Percentiles rank a stretch among this genome's conserved stretches.
Conservation (phyloP, 2,888 invertebrate genomes). For the Calliphora vomitoria region DNA sequence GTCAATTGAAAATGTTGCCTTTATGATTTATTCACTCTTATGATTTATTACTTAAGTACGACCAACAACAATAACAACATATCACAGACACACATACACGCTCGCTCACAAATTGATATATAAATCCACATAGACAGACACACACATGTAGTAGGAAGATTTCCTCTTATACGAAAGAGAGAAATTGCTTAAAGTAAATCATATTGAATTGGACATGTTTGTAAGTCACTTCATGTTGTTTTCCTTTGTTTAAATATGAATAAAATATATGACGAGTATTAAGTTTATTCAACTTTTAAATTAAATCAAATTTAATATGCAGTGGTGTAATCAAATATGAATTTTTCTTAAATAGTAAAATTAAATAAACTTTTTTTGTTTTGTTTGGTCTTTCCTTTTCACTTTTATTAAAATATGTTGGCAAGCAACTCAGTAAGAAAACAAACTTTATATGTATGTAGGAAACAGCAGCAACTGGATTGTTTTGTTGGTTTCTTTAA, state of each 20-base stretch:
- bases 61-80: slow-evolving; percentile 35
- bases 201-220: slow-evolving; percentile 39
- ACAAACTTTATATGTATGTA: background rate
- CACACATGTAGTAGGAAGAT: background rate
- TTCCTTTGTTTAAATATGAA: background rate
- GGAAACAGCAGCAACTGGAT: background rate
- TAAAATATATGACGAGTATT: slow-evolving; percentile 19
- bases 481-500: slow-evolving; percentile 45
- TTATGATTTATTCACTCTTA: slow-evolving; percentile 82
- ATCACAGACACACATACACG: slow-evolving; percentile 6
- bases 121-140: slow-evolving; percentile 12
- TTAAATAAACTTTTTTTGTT: slow-evolving; percentile 28
- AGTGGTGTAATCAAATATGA: slow-evolving; percentile 22
- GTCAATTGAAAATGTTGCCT: slow-evolving; percentile 75
- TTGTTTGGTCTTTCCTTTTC: slow-evolving; percentile 9
- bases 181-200: slow-evolving; percentile 51
- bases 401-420: slow-evolving; percentile 34
- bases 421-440: background rate
- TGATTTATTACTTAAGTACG: slow-evolving; percentile 79
- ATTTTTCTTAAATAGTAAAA: slow-evolving; percentile 23
- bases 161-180: background rate
- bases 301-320: slow-evolving; percentile 57
- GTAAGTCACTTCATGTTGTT: slow-evolving; percentile 40
- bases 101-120: slow-evolving; percentile 1
- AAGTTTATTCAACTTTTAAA: slow-evolving; percentile 62